Evolutionary conservation across 2,797 vertebrate species (phyloP).

Genomic region (Helarctos malayanus): DNA sequence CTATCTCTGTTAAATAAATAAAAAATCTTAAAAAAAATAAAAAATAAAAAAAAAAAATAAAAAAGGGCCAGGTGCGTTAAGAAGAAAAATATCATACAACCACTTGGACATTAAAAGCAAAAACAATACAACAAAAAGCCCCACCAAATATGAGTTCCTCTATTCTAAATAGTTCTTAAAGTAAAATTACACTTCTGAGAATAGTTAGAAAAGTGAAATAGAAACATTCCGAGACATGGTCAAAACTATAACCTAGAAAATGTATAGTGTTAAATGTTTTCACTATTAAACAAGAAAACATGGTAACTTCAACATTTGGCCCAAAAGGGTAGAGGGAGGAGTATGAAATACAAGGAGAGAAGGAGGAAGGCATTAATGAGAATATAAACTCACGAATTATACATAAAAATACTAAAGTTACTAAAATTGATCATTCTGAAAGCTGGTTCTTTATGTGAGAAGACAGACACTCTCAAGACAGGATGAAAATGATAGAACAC

Average conservation of each 20-base stretch:
- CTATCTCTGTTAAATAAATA: no score
- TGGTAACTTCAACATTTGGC: not conserved
- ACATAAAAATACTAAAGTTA: not conserved
- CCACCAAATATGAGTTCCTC: not conserved
- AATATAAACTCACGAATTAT: not conserved
- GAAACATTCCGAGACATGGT: not conserved
- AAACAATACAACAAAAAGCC: not conserved
- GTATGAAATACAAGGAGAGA: not conserved
- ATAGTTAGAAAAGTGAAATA: not conserved
- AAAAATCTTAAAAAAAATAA: no score
- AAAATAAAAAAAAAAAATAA: not conserved
- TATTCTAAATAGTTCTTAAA: not conserved
- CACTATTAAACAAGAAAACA: not conserved
- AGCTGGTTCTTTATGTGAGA: not conserved
- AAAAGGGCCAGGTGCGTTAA: conserved; percentile 62
- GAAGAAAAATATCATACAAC: not conserved
- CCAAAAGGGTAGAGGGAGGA: not conserved
- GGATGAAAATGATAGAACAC: not conserved
- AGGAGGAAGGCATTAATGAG: not conserved
- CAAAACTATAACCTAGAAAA: not conserved
- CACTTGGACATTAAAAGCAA: not conserved
- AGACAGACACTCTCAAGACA: not conserved
- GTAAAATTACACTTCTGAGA: not conserved
- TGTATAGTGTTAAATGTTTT: not conserved
- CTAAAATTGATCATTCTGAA: not conserved